phyloP scores from a whole-genome alignment of 1,140 invertebrate species.

The Chlorops oryzae region DNA sequence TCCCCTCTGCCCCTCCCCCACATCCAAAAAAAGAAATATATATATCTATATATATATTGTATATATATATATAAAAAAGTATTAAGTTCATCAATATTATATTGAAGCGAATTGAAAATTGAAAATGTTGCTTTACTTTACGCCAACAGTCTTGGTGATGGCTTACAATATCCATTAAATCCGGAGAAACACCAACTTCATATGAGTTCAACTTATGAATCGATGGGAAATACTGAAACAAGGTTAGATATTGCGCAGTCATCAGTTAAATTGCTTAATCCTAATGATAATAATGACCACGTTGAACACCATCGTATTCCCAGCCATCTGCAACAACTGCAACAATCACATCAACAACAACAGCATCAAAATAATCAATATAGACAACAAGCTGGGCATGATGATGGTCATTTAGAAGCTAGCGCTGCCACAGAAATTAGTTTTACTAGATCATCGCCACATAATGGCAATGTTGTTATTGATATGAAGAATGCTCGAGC shows the following conservation, averaged over 20 bases:
- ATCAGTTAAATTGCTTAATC: constrained; percentile 42
- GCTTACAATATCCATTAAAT: constrained; percentile 77
- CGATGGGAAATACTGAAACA: constrained; percentile 76
- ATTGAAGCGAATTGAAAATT: too few species aligned
- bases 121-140: too few species aligned
- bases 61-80: too few species aligned
- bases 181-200: constrained; percentile 70
- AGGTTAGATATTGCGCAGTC: constrained; percentile 61
- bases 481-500: too few species aligned
- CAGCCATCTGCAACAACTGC: constrained; percentile 14
- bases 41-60: too few species aligned
- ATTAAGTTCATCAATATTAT: too few species aligned
- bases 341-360: constrained; percentile 9
- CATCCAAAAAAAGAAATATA: too few species aligned
- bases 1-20: too few species aligned
- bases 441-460: too few species aligned
- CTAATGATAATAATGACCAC: constrained; percentile 14
- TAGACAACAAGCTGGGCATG: not conserved
- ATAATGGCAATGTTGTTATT: too few species aligned
- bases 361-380: not conserved
- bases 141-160: constrained; percentile 85
- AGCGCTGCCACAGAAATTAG: not conserved
- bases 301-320: constrained; percentile 16
- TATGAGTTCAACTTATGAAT: constrained; percentile 65
- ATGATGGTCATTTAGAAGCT: constrained; percentile 7